These are phyloP conservation scores for Botrylloides violaceus DNA, from an alignment of 23 tunicate genomes.

Conservation along the genomic window DNA sequence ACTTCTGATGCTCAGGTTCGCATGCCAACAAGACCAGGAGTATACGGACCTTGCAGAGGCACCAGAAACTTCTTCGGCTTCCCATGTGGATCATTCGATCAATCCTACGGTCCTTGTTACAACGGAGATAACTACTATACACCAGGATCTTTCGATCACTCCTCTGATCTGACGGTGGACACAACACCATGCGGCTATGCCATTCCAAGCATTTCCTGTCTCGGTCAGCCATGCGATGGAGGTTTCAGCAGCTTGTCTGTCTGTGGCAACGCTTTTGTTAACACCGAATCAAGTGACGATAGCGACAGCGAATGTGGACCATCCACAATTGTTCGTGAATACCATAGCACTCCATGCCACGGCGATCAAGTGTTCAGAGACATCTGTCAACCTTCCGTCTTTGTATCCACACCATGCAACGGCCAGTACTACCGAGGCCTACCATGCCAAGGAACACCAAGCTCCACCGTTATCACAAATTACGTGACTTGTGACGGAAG, in stretches of 20 bases:
- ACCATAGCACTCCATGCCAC: neutral
- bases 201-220: neutral
- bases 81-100: neutral
- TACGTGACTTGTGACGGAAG: neutral
- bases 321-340: neutral
- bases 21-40: neutral
- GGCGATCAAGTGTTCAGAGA: neutral
- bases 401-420: neutral
- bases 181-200: neutral
- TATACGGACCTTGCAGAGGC: neutral
- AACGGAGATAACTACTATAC: neutral
- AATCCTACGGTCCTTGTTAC: neutral
- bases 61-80: neutral
- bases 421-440: neutral
- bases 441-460: neutral
- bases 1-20: neutral
- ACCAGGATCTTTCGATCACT: neutral
- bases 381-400: neutral
- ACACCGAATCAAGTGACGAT: neutral
- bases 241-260: neutral
- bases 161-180: neutral
- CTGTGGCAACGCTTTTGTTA: neutral
- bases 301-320: neutral
- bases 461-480: neutral
- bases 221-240: neutral